Evolutionary conservation across 2,113 vertebrate genomes (phyloP), one percentile per base, ranked within the genome.

Genomic region (Stomatorhinus ivindoensis): DNA sequence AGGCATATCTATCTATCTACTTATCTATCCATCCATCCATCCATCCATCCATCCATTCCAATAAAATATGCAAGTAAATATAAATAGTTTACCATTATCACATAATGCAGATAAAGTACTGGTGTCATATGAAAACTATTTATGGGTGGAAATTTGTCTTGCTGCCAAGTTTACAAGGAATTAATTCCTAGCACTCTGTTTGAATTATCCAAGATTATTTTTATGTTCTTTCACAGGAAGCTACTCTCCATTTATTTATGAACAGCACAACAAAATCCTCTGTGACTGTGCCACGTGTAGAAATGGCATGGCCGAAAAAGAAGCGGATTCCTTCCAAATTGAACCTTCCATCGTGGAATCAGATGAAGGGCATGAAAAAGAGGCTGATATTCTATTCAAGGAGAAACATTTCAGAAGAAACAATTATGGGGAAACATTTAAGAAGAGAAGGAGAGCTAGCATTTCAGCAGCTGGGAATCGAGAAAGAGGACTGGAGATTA

Each of bases 341-440:
- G 94, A 95, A 90, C 93, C 91, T 35, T 50, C 89, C 86, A 55
- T 85, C 7, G 92, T 90, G 9, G 89, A 89, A 87, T 92, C 92
- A 90, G 94, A 95, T 87, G 93, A 91, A 93, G 92, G 95, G 51
- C 92, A 92, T 90, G 93, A 94, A 76, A 90, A 93, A 55, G 21
- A 89, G 65, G 84, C 76, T 39, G 92, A 92, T 13, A 86, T 51
- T 55, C 87, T 90, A 4, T 85, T 90, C 7, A 93, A 90, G 4
- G 93, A 94, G 76, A 94, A 93, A 82, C 88, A 73, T 88, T 93
- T 92, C 50, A 93, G 90, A 76, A 91, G 89, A 80, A 91, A 93
- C 47, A 46, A 89, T 87, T 90, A 91, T 82, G 84, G 94, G 90
- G 92, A 94, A 42, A 93, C 92, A 48, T 94, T 89, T 4, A 90